Percentiles rank a stretch among this genome's conserved stretches.
Conservation (phyloP, 2,113 vertebrate genomes). For the Salvator merianae region DNA sequence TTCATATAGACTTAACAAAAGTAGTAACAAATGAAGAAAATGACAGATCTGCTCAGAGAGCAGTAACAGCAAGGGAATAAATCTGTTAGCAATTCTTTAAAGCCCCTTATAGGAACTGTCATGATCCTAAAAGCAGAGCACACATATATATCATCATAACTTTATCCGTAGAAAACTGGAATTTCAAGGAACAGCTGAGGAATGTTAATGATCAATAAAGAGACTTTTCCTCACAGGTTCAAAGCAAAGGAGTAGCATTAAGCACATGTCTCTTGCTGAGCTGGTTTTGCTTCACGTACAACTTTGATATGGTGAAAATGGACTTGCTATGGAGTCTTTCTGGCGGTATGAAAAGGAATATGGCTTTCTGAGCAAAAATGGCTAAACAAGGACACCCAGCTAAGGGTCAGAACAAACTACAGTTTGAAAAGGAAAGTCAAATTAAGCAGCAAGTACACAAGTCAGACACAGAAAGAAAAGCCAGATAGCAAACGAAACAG, state of each 20-base stretch:
- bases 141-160: conserved; percentile 36
- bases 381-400: not conserved
- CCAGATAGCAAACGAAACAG: not conserved
- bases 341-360: not conserved
- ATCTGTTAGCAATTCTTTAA: conserved; percentile 30
- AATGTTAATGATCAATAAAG: conserved; percentile 60
- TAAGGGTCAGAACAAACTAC: not conserved
- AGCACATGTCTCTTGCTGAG: conserved; percentile 28
- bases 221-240: conserved; percentile 47
- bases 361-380: not conserved
- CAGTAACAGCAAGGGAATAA: conserved; percentile 28
- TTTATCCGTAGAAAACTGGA: conserved; percentile 45
- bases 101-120: conserved; percentile 36
- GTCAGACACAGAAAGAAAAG: not conserved
- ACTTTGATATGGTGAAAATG: not conserved
- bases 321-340: conserved; percentile 3
- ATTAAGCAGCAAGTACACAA: not conserved
- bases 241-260: not conserved
- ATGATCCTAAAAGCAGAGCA: conserved; percentile 35
- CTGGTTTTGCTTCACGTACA: conserved; percentile 17
- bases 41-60: conserved; percentile 7
- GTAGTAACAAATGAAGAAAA: conserved; percentile 1
- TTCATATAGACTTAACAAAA: conserved; percentile 18
- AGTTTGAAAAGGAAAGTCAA: not conserved
- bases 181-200: conserved; percentile 59